Evolutionary conservation across 2,797 vertebrate genomes (phyloP), one percentile per base, ranked within the genome.

Genomic region (Rhodeus uyekii): DNA sequence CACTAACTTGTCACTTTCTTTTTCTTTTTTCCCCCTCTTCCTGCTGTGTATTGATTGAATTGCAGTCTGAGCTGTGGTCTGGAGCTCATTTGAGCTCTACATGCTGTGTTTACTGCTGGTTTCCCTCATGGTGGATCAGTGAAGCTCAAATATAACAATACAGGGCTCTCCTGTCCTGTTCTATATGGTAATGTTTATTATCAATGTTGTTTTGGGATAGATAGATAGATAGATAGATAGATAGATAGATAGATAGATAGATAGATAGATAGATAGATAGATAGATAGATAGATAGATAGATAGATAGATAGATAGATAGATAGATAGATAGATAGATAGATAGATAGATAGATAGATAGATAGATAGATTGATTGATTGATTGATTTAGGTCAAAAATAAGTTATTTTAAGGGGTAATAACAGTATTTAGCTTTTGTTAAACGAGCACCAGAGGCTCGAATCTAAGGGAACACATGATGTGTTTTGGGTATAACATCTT

Each of bases 121-220:
- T 79, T 72, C 50, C 39, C 29, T 69, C 50, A 74, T 73, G 38
- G 34, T n/a, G 24, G 48, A 84, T 77, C 42, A 19, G 50, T 76
- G n/a, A 50, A 34, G 60, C 38, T 67, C 16, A 55, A 42, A 24
- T 80, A 50, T 76, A 18, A 60, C 38, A 24, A 79, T 10, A 34
- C n/a, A 19, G 60, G 22, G 32, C 32, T 38, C 7, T 32, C 3
- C 39, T 60, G 18, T 22, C 16, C 39, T 55, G 48, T n/a, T 64
- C 61, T 71, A 63, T 72, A 34, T 48, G 10, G 32, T 60, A 8
- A 53, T 36, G 19, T 55, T 34, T 55, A 24, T 36, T 34, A 9
- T 60, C 27, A 29, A 1, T 29, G 2, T 16, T 29, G 27, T 29
- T 29, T 16, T 60, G 27, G 58, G 24, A 5, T 60, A 29, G 29